Base-by-base conservation (phyloP, 2,113 vertebrate species). In the Galemys pyrenaicus region DNA sequence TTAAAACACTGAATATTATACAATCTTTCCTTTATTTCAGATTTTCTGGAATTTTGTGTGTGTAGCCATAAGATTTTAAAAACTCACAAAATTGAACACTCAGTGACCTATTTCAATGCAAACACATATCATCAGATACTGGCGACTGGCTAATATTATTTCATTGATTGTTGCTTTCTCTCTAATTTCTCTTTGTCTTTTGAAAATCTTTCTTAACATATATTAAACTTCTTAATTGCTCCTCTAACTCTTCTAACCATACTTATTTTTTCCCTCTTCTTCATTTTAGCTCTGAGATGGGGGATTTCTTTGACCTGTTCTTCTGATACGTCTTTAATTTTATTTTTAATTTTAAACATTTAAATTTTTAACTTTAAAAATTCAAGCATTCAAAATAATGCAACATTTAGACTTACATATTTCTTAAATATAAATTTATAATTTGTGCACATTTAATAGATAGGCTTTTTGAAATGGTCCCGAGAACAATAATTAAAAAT, bases 291-390 rank as follows among this genome's bases (percentile, higher is more conserved):
- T 62, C 39, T 35, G 26, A 51, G 37, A 44, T 37, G 22, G 54
- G 35, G 35, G 3, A 56, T 89, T 68, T 56, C 12, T 44, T 79
- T 67, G 4, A 89, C 41, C 11, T 85, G 75, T 84, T 64, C 44
- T 71, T 84, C 35, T 65, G 46, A 37, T 26, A 20, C 9, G 41
- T 65, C 28, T 67, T 84, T 65, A 26, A 51, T 62, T 60, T 80
- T 71, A 82, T n/a, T 82, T 91, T 51, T 82, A 82, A 73, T 64
- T 91, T 51, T 22, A 39, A 37, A n/a, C n/a, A n/a, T n/a, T n/a
- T n/a, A n/a, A n/a, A n/a, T n/a, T n/a, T n/a, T n/a, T n/a, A n/a
- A n/a, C n/a, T n/a, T n/a, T n/a, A n/a, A n/a, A n/a, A n/a, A n/a
- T n/a, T n/a, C n/a, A n/a, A n/a, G n/a, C 56, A 39, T 51, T 62